A percentile compares a stretch with the other conserved stretches of the same genome.
Conservation (phyloP, 1,140 invertebrate species). For the Prorops nasuta region DNA sequence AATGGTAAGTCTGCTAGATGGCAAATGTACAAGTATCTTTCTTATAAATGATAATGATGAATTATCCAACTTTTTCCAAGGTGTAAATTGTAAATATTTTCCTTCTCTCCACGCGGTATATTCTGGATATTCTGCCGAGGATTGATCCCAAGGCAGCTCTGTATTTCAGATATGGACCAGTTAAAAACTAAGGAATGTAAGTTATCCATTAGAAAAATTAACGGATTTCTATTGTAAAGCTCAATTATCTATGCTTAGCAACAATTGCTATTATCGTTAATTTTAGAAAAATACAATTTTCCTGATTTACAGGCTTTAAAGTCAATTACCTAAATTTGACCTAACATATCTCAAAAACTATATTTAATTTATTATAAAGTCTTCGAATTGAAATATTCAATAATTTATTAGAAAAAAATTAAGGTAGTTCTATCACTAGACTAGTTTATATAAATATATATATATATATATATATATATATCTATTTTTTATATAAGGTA, state of each 20-base stretch:
- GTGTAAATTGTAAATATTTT: conserved; percentile 63
- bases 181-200: conserved; percentile 41
- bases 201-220: conserved; percentile 22
- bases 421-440: no score
- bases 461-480: no score
- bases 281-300: no score
- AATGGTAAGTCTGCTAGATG: conserved; percentile 65
- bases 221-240: conserved; percentile 3
- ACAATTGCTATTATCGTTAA: not conserved
- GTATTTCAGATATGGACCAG: conserved; percentile 43
- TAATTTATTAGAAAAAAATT: no score
- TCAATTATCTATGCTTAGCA: conserved; percentile 9
- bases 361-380: no score
- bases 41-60: conserved; percentile 71
- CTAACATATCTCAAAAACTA: no score
- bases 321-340: no score
- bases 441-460: no score
- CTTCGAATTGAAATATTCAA: no score
- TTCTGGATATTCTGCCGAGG: conserved; percentile 67
- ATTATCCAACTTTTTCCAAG: conserved; percentile 83
- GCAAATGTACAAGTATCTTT: conserved; percentile 69
- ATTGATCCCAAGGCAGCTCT: conserved; percentile 94
- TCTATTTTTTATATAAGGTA: no score
- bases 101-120: conserved; percentile 76
- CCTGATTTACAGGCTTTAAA: no score